phyloP scores from a whole-genome alignment of 2,113 vertebrate genomes.

The Pelecanoides urinatrix region DNA sequence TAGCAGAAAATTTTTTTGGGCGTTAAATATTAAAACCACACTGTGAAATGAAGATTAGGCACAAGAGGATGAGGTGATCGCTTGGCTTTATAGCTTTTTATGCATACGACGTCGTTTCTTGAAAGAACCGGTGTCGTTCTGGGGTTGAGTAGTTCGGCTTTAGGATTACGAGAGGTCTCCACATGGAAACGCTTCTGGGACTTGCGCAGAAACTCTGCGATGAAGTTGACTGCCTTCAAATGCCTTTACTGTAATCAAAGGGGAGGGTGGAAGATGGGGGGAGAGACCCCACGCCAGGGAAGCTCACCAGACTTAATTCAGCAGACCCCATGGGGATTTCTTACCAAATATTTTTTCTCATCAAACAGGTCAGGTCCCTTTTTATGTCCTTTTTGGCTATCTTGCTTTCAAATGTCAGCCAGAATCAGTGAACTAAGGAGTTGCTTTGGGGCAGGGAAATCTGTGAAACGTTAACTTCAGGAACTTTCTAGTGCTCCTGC shows the following conservation, averaged over 20 bases:
- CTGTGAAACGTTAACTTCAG: not conserved
- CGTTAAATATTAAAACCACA: rapidly evolving
- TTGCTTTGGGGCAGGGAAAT: not conserved
- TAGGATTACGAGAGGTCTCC: not conserved
- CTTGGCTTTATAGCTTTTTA: not conserved
- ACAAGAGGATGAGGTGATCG: not conserved
- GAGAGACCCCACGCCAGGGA: not conserved
- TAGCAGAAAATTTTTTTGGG: too few relatives aligned
- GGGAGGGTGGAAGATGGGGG: not conserved
- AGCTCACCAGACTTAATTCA: not conserved
- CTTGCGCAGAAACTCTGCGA: not conserved
- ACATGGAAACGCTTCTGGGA: not conserved
- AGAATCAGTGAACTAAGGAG: not conserved
- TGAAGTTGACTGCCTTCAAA: not conserved
- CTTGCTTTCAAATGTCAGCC: not conserved
- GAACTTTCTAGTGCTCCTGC: not conserved
- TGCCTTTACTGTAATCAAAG: not conserved
- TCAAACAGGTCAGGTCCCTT: not conserved
- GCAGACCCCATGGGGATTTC: not conserved
- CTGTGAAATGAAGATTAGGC: not conserved
- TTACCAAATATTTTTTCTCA: not conserved
- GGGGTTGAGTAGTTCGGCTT: not conserved
- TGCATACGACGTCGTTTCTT: not conserved
- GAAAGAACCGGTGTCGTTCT: rapidly evolving
- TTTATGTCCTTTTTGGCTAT: not conserved